phyloP scores from a whole-genome alignment of 2,888 invertebrate species.

The Cylindroiulus punctatus region DNA sequence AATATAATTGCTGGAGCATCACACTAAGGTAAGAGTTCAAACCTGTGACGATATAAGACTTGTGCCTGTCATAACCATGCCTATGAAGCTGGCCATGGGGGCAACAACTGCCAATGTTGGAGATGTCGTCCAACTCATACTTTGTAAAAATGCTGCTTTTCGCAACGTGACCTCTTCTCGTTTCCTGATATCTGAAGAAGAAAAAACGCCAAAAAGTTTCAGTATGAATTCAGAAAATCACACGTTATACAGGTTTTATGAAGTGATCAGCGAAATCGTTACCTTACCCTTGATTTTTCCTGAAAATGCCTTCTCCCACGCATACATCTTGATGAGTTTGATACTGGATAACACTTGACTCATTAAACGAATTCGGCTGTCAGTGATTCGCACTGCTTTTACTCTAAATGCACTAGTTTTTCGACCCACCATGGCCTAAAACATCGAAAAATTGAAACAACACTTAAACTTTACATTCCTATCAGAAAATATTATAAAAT shows the following conservation, averaged over 20 bases:
- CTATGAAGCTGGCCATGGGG: conserved; percentile 71
- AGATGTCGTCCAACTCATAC: conserved; percentile 71
- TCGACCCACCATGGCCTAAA: conserved; percentile 63
- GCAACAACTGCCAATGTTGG: conserved; percentile 72
- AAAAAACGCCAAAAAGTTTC: not conserved
- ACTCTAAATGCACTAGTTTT: conserved; percentile 63
- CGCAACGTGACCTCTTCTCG: conserved; percentile 70
- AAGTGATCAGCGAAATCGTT: not conserved
- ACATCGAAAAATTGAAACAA: conserved; percentile 56
- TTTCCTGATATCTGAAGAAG: conserved; percentile 68
- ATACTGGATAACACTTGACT: conserved; percentile 70
- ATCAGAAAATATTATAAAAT: not conserved
- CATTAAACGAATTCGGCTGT: conserved; percentile 67
- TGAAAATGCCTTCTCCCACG: conserved; percentile 70
- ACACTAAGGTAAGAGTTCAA: too few species aligned
- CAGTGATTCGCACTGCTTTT: conserved; percentile 63
- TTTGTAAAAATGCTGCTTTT: conserved; percentile 71
- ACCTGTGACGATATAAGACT: conserved; percentile 64
- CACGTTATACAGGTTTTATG: too few species aligned
- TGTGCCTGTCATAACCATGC: conserved; percentile 70
- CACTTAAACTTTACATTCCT: not conserved
- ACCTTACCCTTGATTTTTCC: conserved; percentile 64
- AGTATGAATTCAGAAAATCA: not conserved
- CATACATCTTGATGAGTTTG: conserved; percentile 71
- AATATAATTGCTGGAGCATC: too few species aligned